Evolutionary conservation across 2,888 invertebrate species (phyloP).

Genomic region (Stenurella melanura): DNA sequence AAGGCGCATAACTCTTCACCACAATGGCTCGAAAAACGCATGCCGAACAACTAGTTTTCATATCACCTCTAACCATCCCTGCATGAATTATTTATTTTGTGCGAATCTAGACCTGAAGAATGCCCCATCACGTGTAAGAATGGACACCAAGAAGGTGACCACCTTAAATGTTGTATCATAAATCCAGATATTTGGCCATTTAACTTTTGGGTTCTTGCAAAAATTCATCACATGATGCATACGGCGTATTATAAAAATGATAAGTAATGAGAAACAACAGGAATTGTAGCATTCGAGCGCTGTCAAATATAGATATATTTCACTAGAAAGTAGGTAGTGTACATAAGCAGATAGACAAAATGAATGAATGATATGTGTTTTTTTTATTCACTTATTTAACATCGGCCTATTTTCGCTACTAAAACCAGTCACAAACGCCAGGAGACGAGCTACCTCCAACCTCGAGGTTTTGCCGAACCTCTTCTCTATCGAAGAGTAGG

Average conservation of each 20-base stretch:
- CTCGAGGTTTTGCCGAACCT: no score
- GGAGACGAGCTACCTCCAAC: no score
- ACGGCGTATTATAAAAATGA: not conserved
- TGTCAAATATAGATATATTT: not conserved
- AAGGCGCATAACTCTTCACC: conserved; percentile 71
- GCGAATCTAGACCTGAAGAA: conserved; percentile 54
- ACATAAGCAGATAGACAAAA: no score
- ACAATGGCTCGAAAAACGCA: conserved; percentile 71
- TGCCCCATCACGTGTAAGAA: conserved; percentile 56
- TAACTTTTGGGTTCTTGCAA: not conserved
- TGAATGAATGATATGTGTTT: no score
- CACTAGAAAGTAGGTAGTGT: no score
- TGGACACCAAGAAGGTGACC: conserved; percentile 49
- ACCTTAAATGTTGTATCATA: conserved; percentile 31
- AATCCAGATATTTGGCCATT: conserved; percentile 12
- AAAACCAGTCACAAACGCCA: no score
- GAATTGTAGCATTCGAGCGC: not conserved
- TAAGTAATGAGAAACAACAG: not conserved
- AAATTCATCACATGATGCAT: not conserved
- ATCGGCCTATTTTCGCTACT: no score
- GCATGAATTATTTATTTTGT: conserved; percentile 70
- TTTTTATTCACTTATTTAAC: no score
- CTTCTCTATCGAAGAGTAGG: no score
- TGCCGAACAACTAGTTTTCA: conserved; percentile 70
- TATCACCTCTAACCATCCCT: conserved; percentile 69